Evolutionary conservation across 2,888 invertebrate genomes (phyloP), one percentile per base, ranked within the genome.

Genomic region (Dasypolia templi): DNA sequence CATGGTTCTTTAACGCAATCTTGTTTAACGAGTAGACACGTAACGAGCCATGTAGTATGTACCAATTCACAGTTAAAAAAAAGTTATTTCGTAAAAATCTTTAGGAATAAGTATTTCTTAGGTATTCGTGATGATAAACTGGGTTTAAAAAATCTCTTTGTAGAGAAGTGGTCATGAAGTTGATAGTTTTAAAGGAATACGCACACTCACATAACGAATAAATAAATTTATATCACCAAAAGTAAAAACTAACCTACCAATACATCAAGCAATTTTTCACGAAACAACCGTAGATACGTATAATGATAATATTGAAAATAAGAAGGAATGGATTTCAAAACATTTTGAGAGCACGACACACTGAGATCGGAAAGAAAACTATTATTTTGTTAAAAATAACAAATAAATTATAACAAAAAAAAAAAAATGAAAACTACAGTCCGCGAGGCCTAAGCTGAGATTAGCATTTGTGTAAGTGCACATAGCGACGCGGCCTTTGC

Each of bases 171-270:
- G n/a, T n/a, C n/a, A n/a, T n/a, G n/a, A 66, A 55, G 22, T 42
- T 3, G 2, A 19, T n/a, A 46, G 3, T 44, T n/a, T 4, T 1
- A 39, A 42, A 3, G 12, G 39, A 79, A 80, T 62, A 66, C 68
- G 46, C 32, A 17, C 32, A 79, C 39, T 61, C 42, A 35, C 53
- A 58, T 39, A 68, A 64, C 17, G 0, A 42, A 72, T 59, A 72
- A 84, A 59, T 77, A 75, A 71, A 73, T 64, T 75, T 44, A 74
- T 70, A 79, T 74, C 69, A 81, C 66, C 64, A 56, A 69, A 67
- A 73, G 32, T 75, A 49, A 32, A 32, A 72, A 64, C 66, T 73
- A 77, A 72, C 35, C 44, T 72, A 72, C 61, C n/a, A 14, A 58
- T 67, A 79, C 9, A 29, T n/a, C 49, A 62, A 65, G 29, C 22